Percentiles rank a stretch among this genome's conserved stretches.
Evolutionary conservation across 2,888 invertebrate genomes (phyloP).

Genomic region (Orthosia incerta): DNA sequence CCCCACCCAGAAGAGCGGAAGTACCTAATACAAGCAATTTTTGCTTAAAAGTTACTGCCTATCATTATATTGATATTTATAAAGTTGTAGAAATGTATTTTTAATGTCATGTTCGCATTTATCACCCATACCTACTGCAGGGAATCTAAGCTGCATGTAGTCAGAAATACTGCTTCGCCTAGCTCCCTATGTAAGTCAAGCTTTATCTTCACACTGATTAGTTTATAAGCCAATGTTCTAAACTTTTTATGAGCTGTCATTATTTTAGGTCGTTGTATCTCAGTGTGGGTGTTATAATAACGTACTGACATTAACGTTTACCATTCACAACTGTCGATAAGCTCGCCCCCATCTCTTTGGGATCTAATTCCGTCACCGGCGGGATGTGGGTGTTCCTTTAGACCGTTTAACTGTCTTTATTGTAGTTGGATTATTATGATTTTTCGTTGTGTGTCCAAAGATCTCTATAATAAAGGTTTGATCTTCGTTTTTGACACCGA

Average conservation of each 20-base stretch:
- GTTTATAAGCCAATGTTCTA: conserved; percentile 8
- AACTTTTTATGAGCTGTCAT: conserved; percentile 33
- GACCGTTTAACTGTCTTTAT: conserved; percentile 5
- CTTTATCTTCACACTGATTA: not conserved
- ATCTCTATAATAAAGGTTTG: not conserved
- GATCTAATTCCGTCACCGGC: conserved; percentile 22
- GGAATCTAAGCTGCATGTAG: too few species aligned
- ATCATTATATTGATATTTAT: too few species aligned
- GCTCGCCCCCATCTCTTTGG: conserved; percentile 24
- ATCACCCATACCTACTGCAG: too few species aligned
- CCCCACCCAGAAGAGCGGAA: too few species aligned
- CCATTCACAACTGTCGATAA: conserved; percentile 13
- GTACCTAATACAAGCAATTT: too few species aligned
- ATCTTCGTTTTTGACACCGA: too few species aligned
- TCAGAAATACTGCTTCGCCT: conserved; percentile 2
- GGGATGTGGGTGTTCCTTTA: conserved; percentile 30
- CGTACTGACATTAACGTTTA: conserved; percentile 18
- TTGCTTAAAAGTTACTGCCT: too few species aligned
- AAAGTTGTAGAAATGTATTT: not conserved
- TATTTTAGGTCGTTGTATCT: conserved; percentile 17
- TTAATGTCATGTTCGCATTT: not conserved
- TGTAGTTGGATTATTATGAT: conserved; percentile 2
- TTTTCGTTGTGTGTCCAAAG: not conserved
- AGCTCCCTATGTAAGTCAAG: not conserved
- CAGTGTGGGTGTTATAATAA: conserved; percentile 44